A percentile compares a stretch with the other conserved stretches of the same genome.
These are phyloP conservation scores for Acrobasis suavella DNA, from an alignment of 2,888 invertebrate species.

Conservation along the genomic window DNA sequence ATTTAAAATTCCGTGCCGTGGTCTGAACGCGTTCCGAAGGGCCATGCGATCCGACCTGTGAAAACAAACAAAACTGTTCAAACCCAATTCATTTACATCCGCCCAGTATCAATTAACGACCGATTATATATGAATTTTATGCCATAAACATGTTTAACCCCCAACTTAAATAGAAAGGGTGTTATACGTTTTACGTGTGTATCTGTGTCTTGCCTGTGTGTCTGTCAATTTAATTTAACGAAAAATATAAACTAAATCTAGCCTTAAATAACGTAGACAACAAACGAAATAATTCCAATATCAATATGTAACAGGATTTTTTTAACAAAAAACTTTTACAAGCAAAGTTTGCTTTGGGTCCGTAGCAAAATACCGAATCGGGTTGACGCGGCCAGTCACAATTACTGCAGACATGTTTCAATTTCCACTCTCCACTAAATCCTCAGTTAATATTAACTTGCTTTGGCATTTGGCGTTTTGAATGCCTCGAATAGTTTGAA, in stretches of 20 bases:
- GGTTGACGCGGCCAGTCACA: constrained; percentile 55
- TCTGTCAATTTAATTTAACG: too few species aligned
- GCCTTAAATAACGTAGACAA: too few species aligned
- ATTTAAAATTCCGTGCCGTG: constrained; percentile 13
- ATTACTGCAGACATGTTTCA: constrained; percentile 75
- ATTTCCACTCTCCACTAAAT: constrained; percentile 65
- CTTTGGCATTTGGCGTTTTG: constrained; percentile 36
- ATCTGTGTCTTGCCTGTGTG: too few species aligned
- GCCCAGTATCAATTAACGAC: constrained; percentile 50
- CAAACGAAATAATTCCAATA: background rate
- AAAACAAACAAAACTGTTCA: constrained; percentile 52
- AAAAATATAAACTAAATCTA: too few species aligned
- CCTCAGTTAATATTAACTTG: constrained; percentile 57
- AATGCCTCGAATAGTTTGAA: constrained; percentile 43
- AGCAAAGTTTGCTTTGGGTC: constrained; percentile 38
- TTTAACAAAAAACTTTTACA: constrained; percentile 36
- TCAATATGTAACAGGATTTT: constrained; percentile 33
- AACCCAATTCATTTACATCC: constrained; percentile 57
- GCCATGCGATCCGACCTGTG: constrained; percentile 36
- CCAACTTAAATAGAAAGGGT: too few species aligned
- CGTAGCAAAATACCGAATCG: constrained; percentile 45
- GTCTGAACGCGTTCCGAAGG: constrained; percentile 36
- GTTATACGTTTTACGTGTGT: too few species aligned
- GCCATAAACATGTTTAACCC: too few species aligned
- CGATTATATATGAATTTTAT: constrained; percentile 33